Conservation (phyloP, 1,140 invertebrate species). For the Atta cephalotes region DNA sequence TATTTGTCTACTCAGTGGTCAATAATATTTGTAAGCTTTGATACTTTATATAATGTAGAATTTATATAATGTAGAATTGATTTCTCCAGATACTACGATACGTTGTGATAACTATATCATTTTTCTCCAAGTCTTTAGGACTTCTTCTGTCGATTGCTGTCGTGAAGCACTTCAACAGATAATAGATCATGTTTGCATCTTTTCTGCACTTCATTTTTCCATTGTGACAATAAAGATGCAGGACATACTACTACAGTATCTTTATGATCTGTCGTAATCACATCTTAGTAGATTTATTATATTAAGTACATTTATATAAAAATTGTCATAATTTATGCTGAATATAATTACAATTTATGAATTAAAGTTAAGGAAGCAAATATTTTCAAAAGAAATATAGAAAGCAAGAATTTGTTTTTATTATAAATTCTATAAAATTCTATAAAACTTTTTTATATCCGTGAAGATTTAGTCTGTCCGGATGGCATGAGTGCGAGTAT, state of each 20-base stretch:
- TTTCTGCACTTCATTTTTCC: constrained; percentile 93
- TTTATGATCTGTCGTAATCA: constrained; percentile 63
- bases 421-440: too few species aligned
- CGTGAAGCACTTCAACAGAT: constrained; percentile 92
- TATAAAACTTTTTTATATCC: too few species aligned
- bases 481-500: too few species aligned
- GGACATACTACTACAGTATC: constrained; percentile 96
- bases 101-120: constrained; percentile 92
- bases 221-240: constrained; percentile 92
- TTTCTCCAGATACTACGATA: constrained; percentile 89
- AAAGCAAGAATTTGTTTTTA: too few species aligned
- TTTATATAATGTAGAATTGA: neutral
- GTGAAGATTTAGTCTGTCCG: too few species aligned
- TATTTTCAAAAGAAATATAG: too few species aligned
- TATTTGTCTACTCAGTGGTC: neutral
- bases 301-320: too few species aligned
- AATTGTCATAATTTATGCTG: too few species aligned
- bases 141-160: constrained; percentile 90
- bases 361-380: too few species aligned
- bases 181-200: constrained; percentile 89
- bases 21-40: constrained; percentile 2
- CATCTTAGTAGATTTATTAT: too few species aligned
- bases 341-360: too few species aligned
- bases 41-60: constrained; percentile 72
- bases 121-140: constrained; percentile 87